A percentile compares a stretch with the other conserved stretches of the same genome.
Evolutionary conservation across 2,888 invertebrate species (phyloP).

Genomic region (Nephrotoma flavescens): DNA sequence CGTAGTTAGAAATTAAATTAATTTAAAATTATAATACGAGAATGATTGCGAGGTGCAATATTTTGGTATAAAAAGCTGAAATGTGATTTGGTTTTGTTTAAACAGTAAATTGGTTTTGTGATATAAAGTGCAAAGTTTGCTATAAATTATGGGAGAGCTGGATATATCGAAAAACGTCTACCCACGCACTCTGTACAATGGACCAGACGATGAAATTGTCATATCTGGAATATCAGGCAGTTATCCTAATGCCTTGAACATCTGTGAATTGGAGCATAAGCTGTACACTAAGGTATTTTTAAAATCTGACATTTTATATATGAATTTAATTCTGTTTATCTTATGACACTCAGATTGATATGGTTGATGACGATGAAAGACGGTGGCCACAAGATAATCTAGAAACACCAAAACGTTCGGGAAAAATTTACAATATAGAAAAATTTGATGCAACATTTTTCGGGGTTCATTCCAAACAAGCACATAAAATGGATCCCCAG

Average conservation of each 20-base stretch:
- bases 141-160: no score
- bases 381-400: constrained; percentile 61
- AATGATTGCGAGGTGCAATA: no score
- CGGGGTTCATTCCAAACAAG: constrained; percentile 59
- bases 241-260: constrained; percentile 37
- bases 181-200: not conserved
- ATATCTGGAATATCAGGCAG: constrained; percentile 43
- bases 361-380: constrained; percentile 44
- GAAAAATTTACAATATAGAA: constrained; percentile 51
- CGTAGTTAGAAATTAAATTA: no score
- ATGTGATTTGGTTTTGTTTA: no score
- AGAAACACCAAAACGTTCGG: constrained; percentile 58
- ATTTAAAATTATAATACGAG: no score
- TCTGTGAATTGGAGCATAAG: not conserved
- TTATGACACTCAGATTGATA: constrained; percentile 43
- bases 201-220: constrained; percentile 35
- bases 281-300: not conserved
- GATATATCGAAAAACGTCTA: no score
- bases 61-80: no score
- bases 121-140: no score
- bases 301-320: not conserved
- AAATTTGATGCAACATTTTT: constrained; percentile 68
- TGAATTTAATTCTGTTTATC: not conserved
- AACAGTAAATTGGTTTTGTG: no score
- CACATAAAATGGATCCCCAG: constrained; percentile 64